Evolutionary conservation across 2,113 vertebrate genomes (phyloP).

Genomic region (Eulemur macaco): DNA sequence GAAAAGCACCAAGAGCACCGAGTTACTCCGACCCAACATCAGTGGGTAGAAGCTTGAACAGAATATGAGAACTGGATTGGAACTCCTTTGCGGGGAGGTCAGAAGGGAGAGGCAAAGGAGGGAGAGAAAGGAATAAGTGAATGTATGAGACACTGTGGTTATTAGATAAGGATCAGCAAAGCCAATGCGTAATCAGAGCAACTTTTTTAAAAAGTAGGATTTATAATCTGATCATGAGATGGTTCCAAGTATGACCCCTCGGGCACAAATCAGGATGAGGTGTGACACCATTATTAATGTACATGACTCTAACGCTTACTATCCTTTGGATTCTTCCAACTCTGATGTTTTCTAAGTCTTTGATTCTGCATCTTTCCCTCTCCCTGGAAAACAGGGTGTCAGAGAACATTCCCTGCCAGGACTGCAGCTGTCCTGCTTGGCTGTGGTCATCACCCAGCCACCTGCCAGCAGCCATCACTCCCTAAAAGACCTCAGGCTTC

Average conservation of each 20-base stretch:
- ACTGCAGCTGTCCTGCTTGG: background rate
- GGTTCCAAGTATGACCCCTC: background rate
- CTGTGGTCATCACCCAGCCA: background rate
- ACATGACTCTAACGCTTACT: background rate
- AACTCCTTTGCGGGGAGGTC: background rate
- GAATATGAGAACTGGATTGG: background rate
- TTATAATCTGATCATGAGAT: background rate
- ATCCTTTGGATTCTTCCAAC: background rate
- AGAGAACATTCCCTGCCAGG: background rate
- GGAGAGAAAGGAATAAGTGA: background rate
- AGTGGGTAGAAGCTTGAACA: background rate
- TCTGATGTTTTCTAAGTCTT: background rate
- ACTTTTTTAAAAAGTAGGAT: background rate
- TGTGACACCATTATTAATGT: background rate
- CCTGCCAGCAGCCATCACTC: background rate
- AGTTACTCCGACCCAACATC: background rate
- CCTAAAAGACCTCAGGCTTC: background rate
- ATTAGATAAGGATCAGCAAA: background rate
- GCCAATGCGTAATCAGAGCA: background rate
- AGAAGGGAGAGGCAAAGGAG: fast-evolving
- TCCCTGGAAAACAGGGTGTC: background rate
- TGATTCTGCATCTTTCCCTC: background rate
- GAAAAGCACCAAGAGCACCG: background rate
- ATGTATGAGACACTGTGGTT: background rate
- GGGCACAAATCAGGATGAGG: background rate